Percentiles rank a stretch among this genome's conserved stretches.
Evolutionary conservation across 2,888 invertebrate species (phyloP).

Genomic region (Esperia sulphurella): DNA sequence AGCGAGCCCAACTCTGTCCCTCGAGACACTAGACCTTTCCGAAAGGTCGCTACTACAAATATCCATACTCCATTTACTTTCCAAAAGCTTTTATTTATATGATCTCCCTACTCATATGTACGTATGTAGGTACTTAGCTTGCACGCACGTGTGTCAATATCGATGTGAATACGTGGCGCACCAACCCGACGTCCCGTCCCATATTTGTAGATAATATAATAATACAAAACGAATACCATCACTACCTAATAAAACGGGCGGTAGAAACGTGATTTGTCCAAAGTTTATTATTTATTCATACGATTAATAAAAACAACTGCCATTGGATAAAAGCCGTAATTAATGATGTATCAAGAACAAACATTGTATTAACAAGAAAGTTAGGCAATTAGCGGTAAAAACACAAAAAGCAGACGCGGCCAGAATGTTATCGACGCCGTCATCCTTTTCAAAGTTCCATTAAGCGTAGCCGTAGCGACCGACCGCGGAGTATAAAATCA

Average conservation of each 20-base stretch:
- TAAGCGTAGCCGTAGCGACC: conserved; percentile 31
- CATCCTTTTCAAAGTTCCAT: conserved; percentile 54
- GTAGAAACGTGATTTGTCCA: conserved; percentile 17
- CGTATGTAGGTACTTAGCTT: not conserved
- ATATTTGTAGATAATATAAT: conserved; percentile 23
- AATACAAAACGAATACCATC: conserved; percentile 24
- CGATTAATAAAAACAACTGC: conserved; percentile 22
- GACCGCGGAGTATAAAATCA: not conserved
- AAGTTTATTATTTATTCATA: conserved; percentile 27
- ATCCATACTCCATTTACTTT: conserved; percentile 41
- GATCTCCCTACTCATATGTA: conserved; percentile 19
- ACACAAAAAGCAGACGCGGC: conserved; percentile 54
- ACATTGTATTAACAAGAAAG: conserved; percentile 53
- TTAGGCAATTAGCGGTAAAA: conserved; percentile 56
- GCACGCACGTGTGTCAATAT: conserved; percentile 25
- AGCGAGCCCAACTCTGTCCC: conserved; percentile 28
- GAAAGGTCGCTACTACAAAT: conserved; percentile 34
- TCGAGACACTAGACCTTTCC: conserved; percentile 38
- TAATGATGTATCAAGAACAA: conserved; percentile 50
- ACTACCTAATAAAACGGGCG: conserved; percentile 18
- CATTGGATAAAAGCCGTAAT: conserved; percentile 36
- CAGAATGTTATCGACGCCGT: conserved; percentile 50
- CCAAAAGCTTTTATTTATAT: conserved; percentile 37
- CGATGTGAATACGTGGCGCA: conserved; percentile 25
- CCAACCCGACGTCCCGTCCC: conserved; percentile 16